Conservation (phyloP, 1,140 invertebrate species). For the Homarus americanus region DNA sequence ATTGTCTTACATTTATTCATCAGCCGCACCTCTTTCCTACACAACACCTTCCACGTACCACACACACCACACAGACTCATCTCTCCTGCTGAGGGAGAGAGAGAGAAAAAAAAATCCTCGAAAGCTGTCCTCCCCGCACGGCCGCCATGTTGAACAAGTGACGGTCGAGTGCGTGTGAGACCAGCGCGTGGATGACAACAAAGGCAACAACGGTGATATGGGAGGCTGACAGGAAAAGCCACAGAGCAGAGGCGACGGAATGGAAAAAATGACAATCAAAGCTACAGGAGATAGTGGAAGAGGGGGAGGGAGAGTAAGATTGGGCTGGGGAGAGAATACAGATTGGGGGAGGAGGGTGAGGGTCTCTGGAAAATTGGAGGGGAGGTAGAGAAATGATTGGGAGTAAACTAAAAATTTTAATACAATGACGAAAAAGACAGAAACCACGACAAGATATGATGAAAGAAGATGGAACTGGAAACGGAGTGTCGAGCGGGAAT, state of each 20-base stretch:
- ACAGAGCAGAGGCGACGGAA: not conserved
- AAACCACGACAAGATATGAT: too few relatives aligned
- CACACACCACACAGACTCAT: not conserved
- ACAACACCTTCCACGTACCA: not conserved
- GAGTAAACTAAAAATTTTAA: too few relatives aligned
- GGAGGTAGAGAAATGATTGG: not conserved
- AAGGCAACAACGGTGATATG: not conserved
- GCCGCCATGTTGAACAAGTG: slow-evolving; percentile 16
- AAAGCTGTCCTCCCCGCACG: not conserved
- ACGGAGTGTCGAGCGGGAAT: too few relatives aligned
- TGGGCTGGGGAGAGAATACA: not conserved
- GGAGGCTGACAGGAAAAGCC: not conserved
- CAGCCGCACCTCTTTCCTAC: not conserved
- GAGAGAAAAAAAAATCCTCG: not conserved
- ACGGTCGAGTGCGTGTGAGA: slow-evolving; percentile 14
- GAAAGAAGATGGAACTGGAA: too few relatives aligned
- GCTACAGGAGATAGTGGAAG: not conserved
- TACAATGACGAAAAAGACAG: too few relatives aligned
- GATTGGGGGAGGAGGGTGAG: not conserved
- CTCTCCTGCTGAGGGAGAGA: not conserved
- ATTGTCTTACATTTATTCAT: not conserved
- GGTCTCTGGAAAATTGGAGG: not conserved
- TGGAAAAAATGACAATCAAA: not conserved
- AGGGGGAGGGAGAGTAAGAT: not conserved
- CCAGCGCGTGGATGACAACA: not conserved